Base-by-base conservation (phyloP, 2,113 vertebrate species). In the Psittacula cyanocephala region DNA sequence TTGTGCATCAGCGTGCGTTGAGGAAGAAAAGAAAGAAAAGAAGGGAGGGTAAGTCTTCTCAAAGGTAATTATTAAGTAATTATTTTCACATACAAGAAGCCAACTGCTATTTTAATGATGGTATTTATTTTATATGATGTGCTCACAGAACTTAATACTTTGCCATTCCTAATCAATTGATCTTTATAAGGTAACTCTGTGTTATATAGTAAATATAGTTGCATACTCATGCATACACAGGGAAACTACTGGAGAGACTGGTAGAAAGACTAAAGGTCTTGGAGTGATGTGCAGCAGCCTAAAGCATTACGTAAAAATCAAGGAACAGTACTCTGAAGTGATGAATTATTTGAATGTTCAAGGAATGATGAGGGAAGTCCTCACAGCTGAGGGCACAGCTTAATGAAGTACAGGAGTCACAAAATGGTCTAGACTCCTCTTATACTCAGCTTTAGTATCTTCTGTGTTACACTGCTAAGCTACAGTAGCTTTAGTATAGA, bases 1-100 rank as follows among this genome's bases (percentile, higher is more conserved):
- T 81, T 86, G 44, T 64, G 69, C 81, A 77, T 96, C 89, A 94
- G 53, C 83, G 52, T 95, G 29, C 39, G 39, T 52, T 69, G 64
- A 17, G 41, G 39, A 93, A 95, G 63, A 67, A 92, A 64, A 70
- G 37, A 71, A 76, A 68, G 63, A 74, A 87, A 81, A 79, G 35
- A 90, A 85, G 10, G 4, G 29, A 71, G 53, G 37, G 57, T 65
- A 83, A 39, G 28, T 59, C 47, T 85, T 72, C 47, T 95, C 19
- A 75, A 69, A 89, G 65, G 27, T 63, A 92, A 83, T 80, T 82
- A 62, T 44, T 43, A 33, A 72, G 68, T 37, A 31, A 43, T 81
- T 59, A 41, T 57, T 67, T 86, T 95, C 41, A 27, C 29, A 44
- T 55, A 29, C 37, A 49, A 41, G 29, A 92, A 81, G 50, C 28